Evolutionary conservation across 1,140 invertebrate genomes (phyloP).

Genomic region (Colletes latitarsis): DNA sequence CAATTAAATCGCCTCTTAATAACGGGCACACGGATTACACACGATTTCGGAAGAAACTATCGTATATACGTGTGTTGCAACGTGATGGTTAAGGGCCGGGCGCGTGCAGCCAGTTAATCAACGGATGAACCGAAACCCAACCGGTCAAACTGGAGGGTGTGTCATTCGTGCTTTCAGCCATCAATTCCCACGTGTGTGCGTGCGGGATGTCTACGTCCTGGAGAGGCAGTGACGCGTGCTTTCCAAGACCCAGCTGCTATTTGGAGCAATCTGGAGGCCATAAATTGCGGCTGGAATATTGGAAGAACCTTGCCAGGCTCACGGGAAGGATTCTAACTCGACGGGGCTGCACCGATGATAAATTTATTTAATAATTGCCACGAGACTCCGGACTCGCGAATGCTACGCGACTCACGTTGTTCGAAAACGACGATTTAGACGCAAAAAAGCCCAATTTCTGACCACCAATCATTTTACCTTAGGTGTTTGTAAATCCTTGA

Average conservation of each 20-base stretch:
- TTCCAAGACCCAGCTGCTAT: slow-evolving; percentile 40
- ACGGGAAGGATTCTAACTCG: too few relatives aligned
- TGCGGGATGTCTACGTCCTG: neutral
- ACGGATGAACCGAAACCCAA: slow-evolving; percentile 71
- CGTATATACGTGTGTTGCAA: neutral
- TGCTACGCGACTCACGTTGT: too few relatives aligned
- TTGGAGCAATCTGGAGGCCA: slow-evolving; percentile 51
- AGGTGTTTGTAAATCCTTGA: too few relatives aligned
- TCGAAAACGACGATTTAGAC: too few relatives aligned
- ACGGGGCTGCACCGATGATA: neutral
- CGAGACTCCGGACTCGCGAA: neutral
- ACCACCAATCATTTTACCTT: too few relatives aligned
- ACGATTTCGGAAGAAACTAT: neutral
- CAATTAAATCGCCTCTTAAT: slow-evolving; percentile 49
- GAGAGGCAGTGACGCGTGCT: neutral
- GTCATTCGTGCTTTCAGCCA: slow-evolving; percentile 47
- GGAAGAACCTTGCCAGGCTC: slow-evolving; percentile 20
- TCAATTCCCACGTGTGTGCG: slow-evolving; percentile 23
- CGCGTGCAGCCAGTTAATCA: slow-evolving; percentile 71
- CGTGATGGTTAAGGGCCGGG: slow-evolving; percentile 39
- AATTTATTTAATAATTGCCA: slow-evolving; percentile 45
- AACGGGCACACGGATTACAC: slow-evolving; percentile 5
- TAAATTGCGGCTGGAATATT: slow-evolving; percentile 57
- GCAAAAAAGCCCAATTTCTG: too few relatives aligned
- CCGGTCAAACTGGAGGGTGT: slow-evolving; percentile 67